Evolutionary conservation across 2,113 vertebrate genomes (phyloP).

Genomic region (Dicrurus megarhynchus): DNA sequence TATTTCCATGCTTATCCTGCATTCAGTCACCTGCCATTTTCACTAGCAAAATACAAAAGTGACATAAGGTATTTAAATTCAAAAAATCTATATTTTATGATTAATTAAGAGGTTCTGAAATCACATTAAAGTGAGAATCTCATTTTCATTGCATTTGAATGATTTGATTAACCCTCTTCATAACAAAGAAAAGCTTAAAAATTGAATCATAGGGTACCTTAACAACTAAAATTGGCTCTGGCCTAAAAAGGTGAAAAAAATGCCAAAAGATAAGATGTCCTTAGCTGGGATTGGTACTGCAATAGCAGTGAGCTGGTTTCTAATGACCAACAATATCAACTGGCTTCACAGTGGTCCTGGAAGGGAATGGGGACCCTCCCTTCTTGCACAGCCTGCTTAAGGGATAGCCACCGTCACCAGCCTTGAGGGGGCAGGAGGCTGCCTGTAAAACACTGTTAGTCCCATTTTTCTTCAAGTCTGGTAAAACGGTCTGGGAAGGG

Average conservation of each 20-base stretch:
- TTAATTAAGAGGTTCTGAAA: not conserved
- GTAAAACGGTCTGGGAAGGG: not conserved
- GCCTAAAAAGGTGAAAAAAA: not conserved
- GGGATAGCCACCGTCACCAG: rapidly evolving
- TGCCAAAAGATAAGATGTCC: rapidly evolving
- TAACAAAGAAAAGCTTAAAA: not conserved
- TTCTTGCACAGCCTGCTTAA: not conserved
- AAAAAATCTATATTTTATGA: not conserved
- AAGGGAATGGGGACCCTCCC: not conserved
- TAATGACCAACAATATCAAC: not conserved
- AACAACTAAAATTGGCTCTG: not conserved
- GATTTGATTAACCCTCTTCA: not conserved
- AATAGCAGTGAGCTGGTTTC: not conserved
- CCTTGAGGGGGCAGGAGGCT: not conserved
- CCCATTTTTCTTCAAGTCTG: not conserved
- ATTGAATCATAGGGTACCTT: rapidly evolving
- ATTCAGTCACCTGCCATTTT: not conserved
- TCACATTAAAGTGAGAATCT: not conserved
- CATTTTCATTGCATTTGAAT: not conserved
- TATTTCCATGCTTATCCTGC: not conserved
- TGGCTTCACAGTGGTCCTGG: not conserved
- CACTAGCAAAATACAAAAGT: not conserved
- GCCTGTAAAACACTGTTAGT: not conserved
- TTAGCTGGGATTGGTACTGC: not conserved
- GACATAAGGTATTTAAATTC: not conserved